phyloP scores from a whole-genome alignment of 2,113 vertebrate genomes.

The Amphiprion percula region DNA sequence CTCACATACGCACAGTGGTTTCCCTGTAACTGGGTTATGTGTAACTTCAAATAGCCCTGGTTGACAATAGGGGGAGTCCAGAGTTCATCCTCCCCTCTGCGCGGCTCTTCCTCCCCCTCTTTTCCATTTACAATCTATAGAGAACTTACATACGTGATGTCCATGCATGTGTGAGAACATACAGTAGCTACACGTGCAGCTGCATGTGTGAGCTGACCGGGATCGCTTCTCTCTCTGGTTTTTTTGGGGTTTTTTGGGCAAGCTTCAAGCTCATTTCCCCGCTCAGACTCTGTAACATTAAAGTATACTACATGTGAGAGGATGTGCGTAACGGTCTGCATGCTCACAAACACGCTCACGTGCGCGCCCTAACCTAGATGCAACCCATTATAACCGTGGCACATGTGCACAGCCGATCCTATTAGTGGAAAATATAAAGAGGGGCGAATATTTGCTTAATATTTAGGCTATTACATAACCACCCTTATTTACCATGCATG shows the following conservation, averaged over 20 bases:
- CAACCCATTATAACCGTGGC: conserved; percentile 51
- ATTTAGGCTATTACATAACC: conserved; percentile 73
- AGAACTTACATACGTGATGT: neutral
- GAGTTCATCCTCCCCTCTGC: conserved; percentile 69
- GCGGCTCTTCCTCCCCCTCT: conserved; percentile 40
- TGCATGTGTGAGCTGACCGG: conserved; percentile 55
- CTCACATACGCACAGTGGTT: conserved; percentile 48
- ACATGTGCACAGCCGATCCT: conserved; percentile 48
- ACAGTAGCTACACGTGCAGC: conserved; percentile 51
- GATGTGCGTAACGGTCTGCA: neutral
- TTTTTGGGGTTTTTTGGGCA: conserved; percentile 30
- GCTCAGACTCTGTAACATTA: conserved; percentile 45
- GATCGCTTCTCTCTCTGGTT: neutral
- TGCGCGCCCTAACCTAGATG: conserved; percentile 57
- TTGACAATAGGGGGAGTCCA: conserved; percentile 78
- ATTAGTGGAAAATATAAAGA: conserved; percentile 54
- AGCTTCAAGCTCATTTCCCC: conserved; percentile 70
- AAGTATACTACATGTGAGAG: conserved; percentile 52
- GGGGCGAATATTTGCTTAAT: conserved; percentile 60
- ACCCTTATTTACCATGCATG: conserved; percentile 56
- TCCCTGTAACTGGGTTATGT: conserved; percentile 79
- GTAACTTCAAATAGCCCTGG: conserved; percentile 81
- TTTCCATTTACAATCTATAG: conserved; percentile 27
- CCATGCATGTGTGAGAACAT: conserved; percentile 19
- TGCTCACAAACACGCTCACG: conserved; percentile 5